phyloP scores from a whole-genome alignment of 2,888 invertebrate genomes.

The Yponomeuta cagnagella region DNA sequence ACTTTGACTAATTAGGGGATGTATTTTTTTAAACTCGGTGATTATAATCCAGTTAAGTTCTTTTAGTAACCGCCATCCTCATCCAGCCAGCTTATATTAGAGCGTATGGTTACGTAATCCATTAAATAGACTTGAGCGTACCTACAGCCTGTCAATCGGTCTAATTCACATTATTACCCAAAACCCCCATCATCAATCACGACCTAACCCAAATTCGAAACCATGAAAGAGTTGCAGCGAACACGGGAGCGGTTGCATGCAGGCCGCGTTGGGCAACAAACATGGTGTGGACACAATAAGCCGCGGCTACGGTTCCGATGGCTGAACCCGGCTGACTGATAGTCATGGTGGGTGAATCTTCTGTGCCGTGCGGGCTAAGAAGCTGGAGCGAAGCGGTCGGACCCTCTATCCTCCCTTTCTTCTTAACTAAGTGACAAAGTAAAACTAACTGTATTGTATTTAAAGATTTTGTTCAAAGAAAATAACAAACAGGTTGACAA shows the following conservation, averaged over 20 bases:
- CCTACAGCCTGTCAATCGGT: too few species aligned
- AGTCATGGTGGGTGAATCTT: conserved; percentile 39
- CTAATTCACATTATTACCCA: background rate
- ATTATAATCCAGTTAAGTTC: too few species aligned
- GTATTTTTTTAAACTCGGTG: too few species aligned
- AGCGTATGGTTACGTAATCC: too few species aligned
- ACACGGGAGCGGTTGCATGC: conserved; percentile 54
- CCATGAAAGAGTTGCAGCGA: conserved; percentile 31
- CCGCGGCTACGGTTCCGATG: conserved; percentile 38
- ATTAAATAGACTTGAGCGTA: too few species aligned
- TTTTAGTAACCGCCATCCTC: too few species aligned
- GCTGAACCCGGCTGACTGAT: conserved; percentile 35
- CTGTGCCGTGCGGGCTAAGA: conserved; percentile 19
- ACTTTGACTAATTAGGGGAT: too few species aligned
- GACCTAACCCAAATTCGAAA: background rate
- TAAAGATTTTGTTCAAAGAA: too few species aligned
- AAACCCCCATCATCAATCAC: background rate
- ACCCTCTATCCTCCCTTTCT: background rate
- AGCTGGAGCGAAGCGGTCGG: background rate
- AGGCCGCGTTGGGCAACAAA: conserved; percentile 36
- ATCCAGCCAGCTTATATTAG: too few species aligned
- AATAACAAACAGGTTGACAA: too few species aligned
- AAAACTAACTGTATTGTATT: too few species aligned
- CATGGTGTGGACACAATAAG: conserved; percentile 29
- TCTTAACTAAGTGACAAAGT: too few species aligned